phyloP scores from a whole-genome alignment of 2,888 invertebrate genomes.

The Rhagophthalmus giganteus region DNA sequence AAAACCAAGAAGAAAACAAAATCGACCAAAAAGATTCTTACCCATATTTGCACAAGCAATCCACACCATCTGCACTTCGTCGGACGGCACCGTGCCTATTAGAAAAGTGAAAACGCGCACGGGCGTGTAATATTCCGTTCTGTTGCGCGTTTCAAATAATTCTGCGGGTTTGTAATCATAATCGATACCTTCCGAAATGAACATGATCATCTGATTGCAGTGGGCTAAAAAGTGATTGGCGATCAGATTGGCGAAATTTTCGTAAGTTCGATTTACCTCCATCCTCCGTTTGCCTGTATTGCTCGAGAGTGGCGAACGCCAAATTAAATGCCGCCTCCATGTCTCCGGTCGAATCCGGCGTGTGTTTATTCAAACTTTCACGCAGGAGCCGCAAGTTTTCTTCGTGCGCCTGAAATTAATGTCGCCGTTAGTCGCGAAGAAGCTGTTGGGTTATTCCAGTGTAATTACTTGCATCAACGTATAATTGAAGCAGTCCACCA shows the following conservation, averaged over 20 bases:
- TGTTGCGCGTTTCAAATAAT: slow-evolving; percentile 85
- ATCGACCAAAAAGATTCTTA: slow-evolving; percentile 39
- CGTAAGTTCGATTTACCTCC: slow-evolving; percentile 25
- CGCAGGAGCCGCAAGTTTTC: slow-evolving; percentile 52
- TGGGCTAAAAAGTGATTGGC: slow-evolving; percentile 45
- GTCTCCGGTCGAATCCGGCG: slow-evolving; percentile 44
- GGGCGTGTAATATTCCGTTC: slow-evolving; percentile 32
- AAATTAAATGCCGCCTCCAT: slow-evolving; percentile 57
- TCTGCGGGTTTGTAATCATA: slow-evolving; percentile 77
- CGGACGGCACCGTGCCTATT: slow-evolving; percentile 78
- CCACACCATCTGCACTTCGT: slow-evolving; percentile 89
- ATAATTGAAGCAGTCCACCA: slow-evolving; percentile 88
- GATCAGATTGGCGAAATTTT: too few species aligned
- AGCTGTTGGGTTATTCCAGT: too few species aligned
- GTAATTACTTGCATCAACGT: slow-evolving; percentile 69
- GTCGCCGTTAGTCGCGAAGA: too few species aligned
- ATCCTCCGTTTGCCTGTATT: slow-evolving; percentile 38
- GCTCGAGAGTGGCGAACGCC: slow-evolving; percentile 81
- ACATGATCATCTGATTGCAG: slow-evolving; percentile 95
- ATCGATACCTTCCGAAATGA: slow-evolving; percentile 96
- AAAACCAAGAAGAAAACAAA: too few species aligned
- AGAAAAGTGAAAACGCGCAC: slow-evolving; percentile 92
- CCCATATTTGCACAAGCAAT: slow-evolving; percentile 97
- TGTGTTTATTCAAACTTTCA: slow-evolving; percentile 47
- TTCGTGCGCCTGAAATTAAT: slow-evolving; percentile 49